Evolutionary conservation across 2,113 vertebrate genomes (phyloP), one percentile per base, ranked within the genome.

Genomic region (Neoarius graeffei): DNA sequence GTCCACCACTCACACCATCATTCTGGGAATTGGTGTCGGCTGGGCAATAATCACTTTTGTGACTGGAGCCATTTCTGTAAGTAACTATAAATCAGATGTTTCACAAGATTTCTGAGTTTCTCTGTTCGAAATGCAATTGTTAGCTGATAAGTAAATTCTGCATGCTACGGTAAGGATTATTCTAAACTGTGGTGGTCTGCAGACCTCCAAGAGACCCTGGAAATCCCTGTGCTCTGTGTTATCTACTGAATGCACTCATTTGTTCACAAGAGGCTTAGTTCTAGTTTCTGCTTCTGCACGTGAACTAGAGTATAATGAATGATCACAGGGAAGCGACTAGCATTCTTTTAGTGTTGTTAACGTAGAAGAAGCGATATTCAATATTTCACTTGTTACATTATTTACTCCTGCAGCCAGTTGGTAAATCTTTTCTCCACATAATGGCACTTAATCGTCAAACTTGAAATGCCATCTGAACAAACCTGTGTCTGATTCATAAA

Each of bases 1-100:
- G 14, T 85, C 82, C 60, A 10, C 6, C 15, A 5, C 85, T 13
- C 94, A 96, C 89, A 94, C 67, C 73, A 89, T 96, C 88, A 93
- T 97, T 91, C 93, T 96, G 42, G 94, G 89, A 0, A 81, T 94
- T 0, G 97, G 96, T 0, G 59, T 95, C 2, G 35, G 93, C 35
- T 97, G 96, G 96, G 95, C 95, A 73, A 90, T 91, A 62, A 85
- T 96, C 25, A 97, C 96, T 25, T 93, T 96, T 0, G 89, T 91
- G 11, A 83, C 95, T 0, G 95, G 97, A 79, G 94, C 94, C 76
- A 60, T 92, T 0, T 96, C 96, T 1, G 97, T 97, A 91, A 95
- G 96, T 93, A 5, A 42, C 20, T 25, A 23, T 25, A 19, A 48
- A 60, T 48, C 14, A 7, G 17, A 30, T 30, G 54, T 30, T 62